A percentile compares a stretch with the other conserved stretches of the same genome.
phyloP scores from a whole-genome alignment of 2,113 vertebrate species.

The Zosterops pallidus region DNA sequence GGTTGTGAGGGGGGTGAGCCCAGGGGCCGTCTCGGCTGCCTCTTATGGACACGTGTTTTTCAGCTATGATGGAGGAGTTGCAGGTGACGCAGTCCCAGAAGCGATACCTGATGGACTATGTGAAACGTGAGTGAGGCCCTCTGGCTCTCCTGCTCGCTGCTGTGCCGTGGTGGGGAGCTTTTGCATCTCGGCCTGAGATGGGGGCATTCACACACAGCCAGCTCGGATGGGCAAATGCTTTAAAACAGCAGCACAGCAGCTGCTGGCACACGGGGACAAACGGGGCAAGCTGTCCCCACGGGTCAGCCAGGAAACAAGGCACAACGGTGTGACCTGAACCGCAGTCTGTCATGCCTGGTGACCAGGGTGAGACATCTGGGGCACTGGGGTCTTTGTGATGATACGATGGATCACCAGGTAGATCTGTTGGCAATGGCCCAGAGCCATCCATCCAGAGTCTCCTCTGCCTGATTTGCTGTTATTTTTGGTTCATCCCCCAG shows the following conservation, averaged over 20 bases:
- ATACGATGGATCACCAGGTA: not conserved
- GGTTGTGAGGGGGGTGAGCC: too few relatives aligned
- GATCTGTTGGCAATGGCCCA: not conserved
- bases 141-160: too few relatives aligned
- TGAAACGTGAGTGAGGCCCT: slow-evolving; percentile 75
- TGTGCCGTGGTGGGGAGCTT: not conserved
- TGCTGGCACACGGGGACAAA: accelerated
- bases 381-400: not conserved
- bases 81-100: slow-evolving; percentile 80
- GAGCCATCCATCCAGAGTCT: not conserved
- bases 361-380: not conserved
- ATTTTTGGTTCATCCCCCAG: slow-evolving; percentile 49
- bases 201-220: not conserved
- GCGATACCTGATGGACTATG: slow-evolving; percentile 73
- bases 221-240: not conserved
- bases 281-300: accelerated
- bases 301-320: not conserved
- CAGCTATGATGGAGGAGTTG: slow-evolving; percentile 90
- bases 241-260: not conserved
- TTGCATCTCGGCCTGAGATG: not conserved
- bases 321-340: not conserved
- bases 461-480: not conserved
- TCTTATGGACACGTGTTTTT: not conserved
- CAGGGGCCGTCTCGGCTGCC: not conserved
- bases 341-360: not conserved